phyloP scores from a whole-genome alignment of 2,113 vertebrate species.

The Trinectes maculatus region DNA sequence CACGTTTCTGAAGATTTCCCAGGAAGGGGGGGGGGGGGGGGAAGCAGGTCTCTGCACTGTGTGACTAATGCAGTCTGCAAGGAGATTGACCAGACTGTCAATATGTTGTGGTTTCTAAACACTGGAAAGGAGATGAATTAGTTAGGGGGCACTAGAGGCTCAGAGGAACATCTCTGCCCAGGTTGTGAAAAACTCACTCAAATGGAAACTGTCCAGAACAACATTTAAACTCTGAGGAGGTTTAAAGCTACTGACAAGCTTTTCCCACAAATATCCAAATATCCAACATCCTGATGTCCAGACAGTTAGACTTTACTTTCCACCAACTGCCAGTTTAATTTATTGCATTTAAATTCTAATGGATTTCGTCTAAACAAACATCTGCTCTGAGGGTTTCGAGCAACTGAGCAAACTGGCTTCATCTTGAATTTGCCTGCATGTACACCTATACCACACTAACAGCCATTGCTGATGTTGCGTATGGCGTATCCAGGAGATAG shows the following conservation, averaged over 20 bases:
- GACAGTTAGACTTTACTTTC: constrained; percentile 16
- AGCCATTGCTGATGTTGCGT: not conserved
- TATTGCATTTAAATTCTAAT: constrained; percentile 11
- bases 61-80: constrained; percentile 71
- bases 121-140: constrained; percentile 54
- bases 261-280: constrained; percentile 2
- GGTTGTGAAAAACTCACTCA: constrained; percentile 11
- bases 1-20: constrained; percentile 70
- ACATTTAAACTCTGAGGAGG: not conserved
- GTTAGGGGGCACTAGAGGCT: constrained; percentile 37
- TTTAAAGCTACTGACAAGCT: not conserved
- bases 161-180: constrained; percentile 7
- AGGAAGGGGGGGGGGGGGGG: constrained; percentile 26
- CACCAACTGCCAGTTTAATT: constrained; percentile 9
- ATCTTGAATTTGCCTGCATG: constrained; percentile 1
- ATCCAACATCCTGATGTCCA: constrained; percentile 1
- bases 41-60: constrained; percentile 46
- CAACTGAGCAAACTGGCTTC: constrained; percentile 28
- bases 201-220: constrained; percentile 3
- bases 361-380: constrained; percentile 15
- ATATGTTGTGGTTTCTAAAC: constrained; percentile 69
- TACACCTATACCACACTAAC: not conserved
- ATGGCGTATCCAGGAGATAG: constrained; percentile 23
- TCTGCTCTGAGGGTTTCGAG: constrained; percentile 22
- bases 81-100: constrained; percentile 64